Evolutionary conservation across 2,888 invertebrate genomes (phyloP).

Genomic region (Ornithoptera priamus): DNA sequence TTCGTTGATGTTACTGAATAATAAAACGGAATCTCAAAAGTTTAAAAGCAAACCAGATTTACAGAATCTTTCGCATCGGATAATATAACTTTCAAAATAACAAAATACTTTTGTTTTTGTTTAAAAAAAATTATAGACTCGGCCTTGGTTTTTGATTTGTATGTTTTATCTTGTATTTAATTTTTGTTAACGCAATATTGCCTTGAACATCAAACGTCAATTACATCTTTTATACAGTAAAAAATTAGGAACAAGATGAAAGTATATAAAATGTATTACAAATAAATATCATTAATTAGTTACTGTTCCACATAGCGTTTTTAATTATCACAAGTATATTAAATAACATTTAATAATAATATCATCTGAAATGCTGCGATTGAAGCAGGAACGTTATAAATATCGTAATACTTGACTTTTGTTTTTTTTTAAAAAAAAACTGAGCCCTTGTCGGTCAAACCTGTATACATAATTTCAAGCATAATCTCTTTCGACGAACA

Average conservation of each 20-base stretch:
- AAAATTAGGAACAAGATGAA: no score
- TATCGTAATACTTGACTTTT: conserved; percentile 5
- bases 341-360: no score
- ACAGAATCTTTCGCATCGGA: conserved; percentile 25
- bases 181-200: background rate
- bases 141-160: background rate
- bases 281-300: no score
- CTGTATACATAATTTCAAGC: conserved; percentile 27
- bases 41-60: conserved; percentile 27
- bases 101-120: conserved; percentile 13
- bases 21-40: conserved; percentile 24
- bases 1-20: conserved; percentile 24
- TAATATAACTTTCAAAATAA: conserved; percentile 21
- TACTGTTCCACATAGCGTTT: no score
- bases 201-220: no score
- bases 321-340: no score
- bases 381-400: background rate
- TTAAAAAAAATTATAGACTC: background rate
- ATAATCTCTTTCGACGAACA: conserved; percentile 26
- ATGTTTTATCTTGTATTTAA: background rate
- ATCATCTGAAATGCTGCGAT: no score
- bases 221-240: no score
- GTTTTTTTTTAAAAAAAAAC: conserved; percentile 9
- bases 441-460: conserved; percentile 20
- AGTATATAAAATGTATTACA: no score